These are phyloP conservation scores for Neocrepidodera transversa DNA, from an alignment of 2,888 invertebrate species.

Conservation along the genomic window DNA sequence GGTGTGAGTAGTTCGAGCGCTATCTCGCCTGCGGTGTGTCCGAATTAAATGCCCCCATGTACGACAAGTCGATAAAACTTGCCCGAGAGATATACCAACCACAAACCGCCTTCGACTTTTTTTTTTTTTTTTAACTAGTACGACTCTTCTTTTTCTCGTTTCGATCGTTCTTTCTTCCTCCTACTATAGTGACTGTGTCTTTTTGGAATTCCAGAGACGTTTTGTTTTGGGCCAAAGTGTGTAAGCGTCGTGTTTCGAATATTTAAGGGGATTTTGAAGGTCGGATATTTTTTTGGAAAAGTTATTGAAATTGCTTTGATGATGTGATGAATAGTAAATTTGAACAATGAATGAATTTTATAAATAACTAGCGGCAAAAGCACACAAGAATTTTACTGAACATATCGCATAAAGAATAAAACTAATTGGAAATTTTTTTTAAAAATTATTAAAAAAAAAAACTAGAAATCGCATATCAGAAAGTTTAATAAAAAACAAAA, in stretches of 20 bases:
- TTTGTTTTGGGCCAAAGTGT: constrained; percentile 2
- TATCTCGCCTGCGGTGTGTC: constrained; percentile 46
- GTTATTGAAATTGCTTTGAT: no score
- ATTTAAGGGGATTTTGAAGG: neutral
- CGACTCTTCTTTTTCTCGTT: constrained; percentile 1
- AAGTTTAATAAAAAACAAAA: no score
- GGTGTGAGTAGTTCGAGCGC: constrained; percentile 19
- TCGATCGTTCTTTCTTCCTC: neutral
- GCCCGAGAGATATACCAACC: constrained; percentile 32
- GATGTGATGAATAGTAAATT: no score
- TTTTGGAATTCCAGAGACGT: constrained; percentile 13
- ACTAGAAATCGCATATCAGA: no score
- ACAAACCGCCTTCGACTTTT: constrained; percentile 21
- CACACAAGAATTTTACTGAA: no score
- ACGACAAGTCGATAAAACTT: constrained; percentile 45
- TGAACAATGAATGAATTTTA: no score
- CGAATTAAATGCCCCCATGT: constrained; percentile 51
- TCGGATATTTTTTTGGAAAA: neutral
- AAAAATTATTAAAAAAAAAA: no score
- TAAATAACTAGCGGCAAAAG: no score
- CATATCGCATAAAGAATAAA: no score
- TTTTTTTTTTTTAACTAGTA: constrained; percentile 8
- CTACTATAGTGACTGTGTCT: neutral
- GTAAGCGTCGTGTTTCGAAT: neutral
- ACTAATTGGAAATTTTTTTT: no score